Evolutionary conservation across 1,140 invertebrate genomes (phyloP), one percentile per base, ranked within the genome.

Genomic region (Oryctes rhinoceros): DNA sequence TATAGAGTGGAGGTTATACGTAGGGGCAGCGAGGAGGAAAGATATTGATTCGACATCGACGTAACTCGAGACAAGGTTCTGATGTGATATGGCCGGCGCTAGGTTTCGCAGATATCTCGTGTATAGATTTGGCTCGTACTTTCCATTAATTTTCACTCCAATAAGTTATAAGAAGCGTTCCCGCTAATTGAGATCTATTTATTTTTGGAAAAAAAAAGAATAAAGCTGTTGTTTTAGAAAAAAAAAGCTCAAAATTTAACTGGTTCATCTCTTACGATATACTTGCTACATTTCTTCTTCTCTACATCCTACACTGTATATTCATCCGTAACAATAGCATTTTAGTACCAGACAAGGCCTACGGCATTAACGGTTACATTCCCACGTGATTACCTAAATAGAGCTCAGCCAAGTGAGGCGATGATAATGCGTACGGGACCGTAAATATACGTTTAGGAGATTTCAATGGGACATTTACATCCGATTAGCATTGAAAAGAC

Each of bases 391-490:
- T 71, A 71, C 24, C 65, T 30, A 15, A 37, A 71, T 37, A 24
- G 35, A 9, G 65, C 35, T 35, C 35, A 30, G 35, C 13, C 65
- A 37, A 18, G 35, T 71, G 65, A 71, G 7, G 35, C 65, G 24
- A 30, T 15, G 65, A 71, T 71, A 71, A 71, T 71, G 7, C 65
- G 65, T 24, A 35, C 20, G 65, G 39, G 24, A 30, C 24, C 65
- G 65, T 71, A 71, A 71, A 71, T 71, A 71, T 71, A 71, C 65
- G 65, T 71, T 71, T 71, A 37, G 35, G 65, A 71, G 65, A 71
- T 71, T 71, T 71, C 65, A 71, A 71, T 71, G 65, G 65, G 65
- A 37, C 65, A 71, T 71, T 71, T 71, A 71, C 65, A 71, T 71
- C 65, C 65, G 65, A 71, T 71, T 71, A 71, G 65, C 65, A 71